phyloP scores from a whole-genome alignment of 2,113 vertebrate genomes.

The Meriones unguiculatus region DNA sequence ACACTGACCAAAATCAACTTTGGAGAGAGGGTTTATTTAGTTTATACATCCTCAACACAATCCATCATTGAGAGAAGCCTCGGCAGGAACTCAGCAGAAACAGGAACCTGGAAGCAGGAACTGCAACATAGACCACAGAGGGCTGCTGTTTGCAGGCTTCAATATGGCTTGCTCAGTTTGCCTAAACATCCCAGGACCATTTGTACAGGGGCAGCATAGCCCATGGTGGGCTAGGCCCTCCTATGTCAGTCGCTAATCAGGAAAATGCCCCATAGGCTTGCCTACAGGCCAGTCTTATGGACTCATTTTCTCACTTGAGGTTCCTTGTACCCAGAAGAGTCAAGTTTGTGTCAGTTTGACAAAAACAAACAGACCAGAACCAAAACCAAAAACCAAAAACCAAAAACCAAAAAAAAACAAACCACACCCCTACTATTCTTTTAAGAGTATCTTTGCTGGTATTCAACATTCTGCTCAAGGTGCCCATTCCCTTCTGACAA shows the following conservation, averaged over 20 bases:
- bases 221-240: neutral
- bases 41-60: neutral
- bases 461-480: neutral
- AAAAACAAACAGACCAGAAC: neutral
- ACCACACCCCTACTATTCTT: neutral
- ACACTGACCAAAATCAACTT: neutral
- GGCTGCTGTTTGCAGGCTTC: neutral
- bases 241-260: neutral
- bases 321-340: neutral
- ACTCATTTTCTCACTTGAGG: neutral
- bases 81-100: neutral
- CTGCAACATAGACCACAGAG: neutral
- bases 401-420: neutral
- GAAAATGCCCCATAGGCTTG: neutral
- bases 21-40: neutral
- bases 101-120: neutral
- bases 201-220: too few species aligned
- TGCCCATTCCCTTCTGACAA: neutral
- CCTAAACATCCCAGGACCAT: neutral
- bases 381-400: too few species aligned
- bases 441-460: neutral
- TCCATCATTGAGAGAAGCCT: neutral
- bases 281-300: neutral
- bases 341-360: neutral
- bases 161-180: neutral